A percentile compares a stretch with the other conserved stretches of the same genome.
These are phyloP conservation scores for Branchellion lobata DNA, from an alignment of 2,888 invertebrate species.

Conservation along the genomic window DNA sequence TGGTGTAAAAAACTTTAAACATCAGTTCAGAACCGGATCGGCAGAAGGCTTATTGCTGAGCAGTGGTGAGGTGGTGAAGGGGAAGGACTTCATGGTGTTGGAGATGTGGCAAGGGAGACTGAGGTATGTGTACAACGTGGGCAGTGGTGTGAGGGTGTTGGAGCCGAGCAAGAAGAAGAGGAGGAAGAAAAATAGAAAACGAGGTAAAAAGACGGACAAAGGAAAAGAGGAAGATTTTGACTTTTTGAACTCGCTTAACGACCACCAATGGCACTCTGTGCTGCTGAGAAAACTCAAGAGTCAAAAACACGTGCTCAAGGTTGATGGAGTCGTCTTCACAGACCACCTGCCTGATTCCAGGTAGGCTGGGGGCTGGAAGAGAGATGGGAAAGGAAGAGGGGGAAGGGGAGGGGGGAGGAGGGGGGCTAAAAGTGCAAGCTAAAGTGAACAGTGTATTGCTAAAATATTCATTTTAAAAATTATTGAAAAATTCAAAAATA, in stretches of 20 bases:
- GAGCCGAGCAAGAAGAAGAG: conserved; percentile 62
- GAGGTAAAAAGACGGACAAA: background rate
- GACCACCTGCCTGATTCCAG: conserved; percentile 55
- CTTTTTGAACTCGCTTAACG: conserved; percentile 71
- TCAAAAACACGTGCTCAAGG: conserved; percentile 82
- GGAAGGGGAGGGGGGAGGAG: too few species aligned
- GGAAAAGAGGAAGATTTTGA: background rate
- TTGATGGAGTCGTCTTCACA: conserved; percentile 70
- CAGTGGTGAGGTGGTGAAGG: conserved; percentile 57
- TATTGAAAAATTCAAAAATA: too few species aligned
- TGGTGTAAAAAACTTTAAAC: background rate
- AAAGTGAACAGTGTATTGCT: too few species aligned
- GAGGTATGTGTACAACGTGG: conserved; percentile 86
- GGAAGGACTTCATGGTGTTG: conserved; percentile 84
- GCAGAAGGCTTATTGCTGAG: conserved; percentile 45
- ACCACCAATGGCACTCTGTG: conserved; percentile 92
- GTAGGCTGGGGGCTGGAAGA: too few species aligned
- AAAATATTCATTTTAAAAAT: too few species aligned
- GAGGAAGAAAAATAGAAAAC: too few species aligned
- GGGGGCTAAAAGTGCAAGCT: too few species aligned
- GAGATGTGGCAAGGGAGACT: conserved; percentile 87
- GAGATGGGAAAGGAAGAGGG: too few species aligned
- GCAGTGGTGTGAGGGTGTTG: conserved; percentile 75
- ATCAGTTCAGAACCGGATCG: conserved; percentile 45
- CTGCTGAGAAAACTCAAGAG: conserved; percentile 81